Percentiles rank a stretch among this genome's conserved stretches.
phyloP scores from a whole-genome alignment of 2,113 vertebrate species.

The Phainopepla nitens region DNA sequence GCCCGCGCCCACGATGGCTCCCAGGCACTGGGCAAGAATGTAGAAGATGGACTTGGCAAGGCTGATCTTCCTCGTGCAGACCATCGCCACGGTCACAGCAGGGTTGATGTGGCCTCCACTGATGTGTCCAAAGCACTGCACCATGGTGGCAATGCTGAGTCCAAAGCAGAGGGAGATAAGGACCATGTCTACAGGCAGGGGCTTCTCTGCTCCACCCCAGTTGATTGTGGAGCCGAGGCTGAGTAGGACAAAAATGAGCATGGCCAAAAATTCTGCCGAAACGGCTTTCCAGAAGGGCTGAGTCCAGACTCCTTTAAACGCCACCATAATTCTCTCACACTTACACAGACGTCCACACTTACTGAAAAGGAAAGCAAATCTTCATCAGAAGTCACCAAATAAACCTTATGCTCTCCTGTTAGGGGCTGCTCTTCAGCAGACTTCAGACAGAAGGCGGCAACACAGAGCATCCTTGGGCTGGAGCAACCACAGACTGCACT shows the following conservation, averaged over 20 bases:
- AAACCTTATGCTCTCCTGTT: not conserved
- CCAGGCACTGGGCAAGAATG: constrained; percentile 88
- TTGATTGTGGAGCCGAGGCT: constrained; percentile 91
- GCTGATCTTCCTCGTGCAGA: constrained; percentile 90
- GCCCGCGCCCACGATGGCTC: constrained; percentile 85
- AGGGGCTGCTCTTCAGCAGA: not conserved
- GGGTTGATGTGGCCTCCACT: constrained; percentile 96
- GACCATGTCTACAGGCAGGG: constrained; percentile 83
- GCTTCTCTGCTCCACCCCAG: constrained; percentile 83
- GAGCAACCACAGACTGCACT: not conserved
- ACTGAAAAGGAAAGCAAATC: constrained; percentile 72
- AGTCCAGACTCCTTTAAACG: constrained; percentile 94
- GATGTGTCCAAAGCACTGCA: constrained; percentile 95
- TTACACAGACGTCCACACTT: constrained; percentile 82
- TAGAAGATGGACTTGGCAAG: constrained; percentile 92
- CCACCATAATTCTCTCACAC: constrained; percentile 84
- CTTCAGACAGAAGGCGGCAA: fast-evolving
- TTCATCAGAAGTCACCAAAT: not conserved
- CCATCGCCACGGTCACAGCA: constrained; percentile 89
- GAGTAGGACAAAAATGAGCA: constrained; percentile 91
- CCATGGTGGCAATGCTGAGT: constrained; percentile 95
- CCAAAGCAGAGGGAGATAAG: constrained; percentile 96
- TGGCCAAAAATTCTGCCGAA: constrained; percentile 89
- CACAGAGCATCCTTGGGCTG: not conserved
- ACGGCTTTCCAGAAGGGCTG: constrained; percentile 95